These are phyloP conservation scores for Augochlora pura DNA, from an alignment of 1,140 invertebrate genomes.

Conservation along the genomic window DNA sequence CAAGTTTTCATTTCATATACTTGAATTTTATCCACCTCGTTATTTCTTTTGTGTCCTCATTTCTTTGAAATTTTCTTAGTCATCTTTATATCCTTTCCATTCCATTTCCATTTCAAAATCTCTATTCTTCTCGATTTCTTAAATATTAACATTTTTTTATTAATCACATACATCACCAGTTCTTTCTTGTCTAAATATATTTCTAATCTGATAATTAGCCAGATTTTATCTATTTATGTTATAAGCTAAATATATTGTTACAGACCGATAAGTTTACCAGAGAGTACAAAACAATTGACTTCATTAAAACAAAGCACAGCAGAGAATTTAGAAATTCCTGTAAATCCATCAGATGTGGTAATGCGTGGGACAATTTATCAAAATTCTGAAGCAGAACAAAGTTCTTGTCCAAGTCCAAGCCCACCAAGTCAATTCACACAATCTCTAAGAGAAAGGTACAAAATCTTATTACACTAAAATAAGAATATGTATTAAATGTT, in stretches of 20 bases:
- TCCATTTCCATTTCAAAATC: too few species aligned
- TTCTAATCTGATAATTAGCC: too few species aligned
- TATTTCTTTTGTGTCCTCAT: too few species aligned
- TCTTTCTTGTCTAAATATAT: too few species aligned
- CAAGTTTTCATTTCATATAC: too few species aligned
- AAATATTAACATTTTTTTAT: too few species aligned
- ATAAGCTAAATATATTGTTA: slow-evolving; percentile 44
- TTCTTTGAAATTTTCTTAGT: too few species aligned
- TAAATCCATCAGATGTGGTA: slow-evolving; percentile 74
- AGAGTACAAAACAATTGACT: slow-evolving; percentile 75
- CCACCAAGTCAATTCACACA: slow-evolving; percentile 71
- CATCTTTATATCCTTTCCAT: too few species aligned
- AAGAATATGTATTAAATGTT: neutral
- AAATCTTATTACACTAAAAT: neutral
- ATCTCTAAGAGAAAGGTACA: slow-evolving; percentile 75
- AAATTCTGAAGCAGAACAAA: slow-evolving; percentile 72
- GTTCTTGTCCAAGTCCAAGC: slow-evolving; percentile 67
- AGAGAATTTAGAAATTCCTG: slow-evolving; percentile 71
- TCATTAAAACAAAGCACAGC: slow-evolving; percentile 62
- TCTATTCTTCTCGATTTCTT: too few species aligned
- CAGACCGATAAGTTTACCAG: slow-evolving; percentile 71
- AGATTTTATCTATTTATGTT: neutral
- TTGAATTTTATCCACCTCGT: too few species aligned
- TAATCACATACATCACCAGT: too few species aligned
- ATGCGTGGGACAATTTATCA: slow-evolving; percentile 75